Evolutionary conservation across 1,140 invertebrate genomes (phyloP).

Genomic region (Palaemon carinicauda): DNA sequence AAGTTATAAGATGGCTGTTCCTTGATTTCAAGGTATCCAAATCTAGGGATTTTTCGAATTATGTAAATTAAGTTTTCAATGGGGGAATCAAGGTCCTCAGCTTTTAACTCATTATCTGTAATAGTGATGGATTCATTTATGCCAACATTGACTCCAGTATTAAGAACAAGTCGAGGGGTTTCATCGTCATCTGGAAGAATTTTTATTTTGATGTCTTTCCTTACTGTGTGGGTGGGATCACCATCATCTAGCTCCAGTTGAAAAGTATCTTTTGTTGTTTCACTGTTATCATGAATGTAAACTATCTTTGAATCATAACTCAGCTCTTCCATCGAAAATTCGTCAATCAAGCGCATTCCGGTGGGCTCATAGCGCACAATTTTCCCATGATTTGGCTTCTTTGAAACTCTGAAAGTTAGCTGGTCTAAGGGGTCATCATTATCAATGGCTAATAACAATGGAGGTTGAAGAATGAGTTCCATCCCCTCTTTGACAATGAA

Average conservation of each 20-base stretch:
- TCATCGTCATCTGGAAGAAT: slow-evolving; percentile 66
- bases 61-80: slow-evolving; percentile 63
- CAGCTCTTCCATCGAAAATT: slow-evolving; percentile 65
- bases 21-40: slow-evolving; percentile 62
- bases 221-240: slow-evolving; percentile 61
- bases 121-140: slow-evolving; percentile 63
- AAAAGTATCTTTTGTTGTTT: slow-evolving; percentile 64
- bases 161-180: slow-evolving; percentile 64
- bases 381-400: slow-evolving; percentile 64
- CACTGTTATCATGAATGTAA: slow-evolving; percentile 66
- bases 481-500: slow-evolving; percentile 66
- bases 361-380: slow-evolving; percentile 61
- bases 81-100: slow-evolving; percentile 65
- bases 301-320: slow-evolving; percentile 63
- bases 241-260: slow-evolving; percentile 65
- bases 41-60: slow-evolving; percentile 63
- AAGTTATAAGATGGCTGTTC: slow-evolving; percentile 62
- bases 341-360: slow-evolving; percentile 61
- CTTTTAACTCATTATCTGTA: slow-evolving; percentile 63
- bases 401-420: slow-evolving; percentile 63
- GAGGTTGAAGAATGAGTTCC: slow-evolving; percentile 64
- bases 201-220: slow-evolving; percentile 63
- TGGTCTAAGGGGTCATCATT: slow-evolving; percentile 64
- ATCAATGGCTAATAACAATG: slow-evolving; percentile 65
- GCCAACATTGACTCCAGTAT: slow-evolving; percentile 65